Conservation (phyloP, 2,888 invertebrate species). For the Lepetodrilus schrolli region DNA sequence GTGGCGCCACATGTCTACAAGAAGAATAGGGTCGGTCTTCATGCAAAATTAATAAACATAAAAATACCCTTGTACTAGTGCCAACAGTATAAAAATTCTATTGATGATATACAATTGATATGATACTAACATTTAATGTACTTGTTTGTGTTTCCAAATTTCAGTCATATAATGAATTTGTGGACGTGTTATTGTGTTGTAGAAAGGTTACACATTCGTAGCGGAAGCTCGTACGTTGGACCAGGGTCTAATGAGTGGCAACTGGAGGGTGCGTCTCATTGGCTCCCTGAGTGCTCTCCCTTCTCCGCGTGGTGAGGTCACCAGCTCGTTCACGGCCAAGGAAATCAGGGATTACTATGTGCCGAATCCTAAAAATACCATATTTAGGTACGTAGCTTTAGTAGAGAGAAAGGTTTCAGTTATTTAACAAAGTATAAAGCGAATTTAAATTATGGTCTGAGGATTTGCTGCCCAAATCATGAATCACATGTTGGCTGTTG, state of each 20-base stretch:
- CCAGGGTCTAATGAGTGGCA: slow-evolving; percentile 62
- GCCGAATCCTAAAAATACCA: slow-evolving; percentile 70
- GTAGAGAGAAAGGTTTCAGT: too few relatives aligned
- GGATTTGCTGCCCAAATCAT: too few relatives aligned
- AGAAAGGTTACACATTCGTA: slow-evolving; percentile 75
- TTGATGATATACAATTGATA: too few relatives aligned
- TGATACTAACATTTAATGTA: too few relatives aligned
- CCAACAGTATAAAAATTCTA: too few relatives aligned
- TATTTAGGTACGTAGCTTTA: slow-evolving; percentile 67
- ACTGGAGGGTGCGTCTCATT: slow-evolving; percentile 74
- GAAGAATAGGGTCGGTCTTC: slow-evolving; percentile 73
- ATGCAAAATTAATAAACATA: too few relatives aligned
- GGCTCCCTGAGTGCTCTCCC: slow-evolving; percentile 72
- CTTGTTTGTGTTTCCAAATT: too few relatives aligned
- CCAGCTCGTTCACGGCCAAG: slow-evolving; percentile 66
- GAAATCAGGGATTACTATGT: slow-evolving; percentile 75
- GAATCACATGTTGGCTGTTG: too few relatives aligned
- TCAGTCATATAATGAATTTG: too few relatives aligned
- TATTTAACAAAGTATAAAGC: too few relatives aligned
- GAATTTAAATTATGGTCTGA: too few relatives aligned
- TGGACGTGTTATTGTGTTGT: slow-evolving; percentile 15
- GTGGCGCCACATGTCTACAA: slow-evolving; percentile 75
- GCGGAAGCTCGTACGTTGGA: slow-evolving; percentile 72
- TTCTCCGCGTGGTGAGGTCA: slow-evolving; percentile 68
- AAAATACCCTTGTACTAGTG: too few relatives aligned